phyloP scores from a whole-genome alignment of 2,113 vertebrate species.

The Laticauda colubrina region DNA sequence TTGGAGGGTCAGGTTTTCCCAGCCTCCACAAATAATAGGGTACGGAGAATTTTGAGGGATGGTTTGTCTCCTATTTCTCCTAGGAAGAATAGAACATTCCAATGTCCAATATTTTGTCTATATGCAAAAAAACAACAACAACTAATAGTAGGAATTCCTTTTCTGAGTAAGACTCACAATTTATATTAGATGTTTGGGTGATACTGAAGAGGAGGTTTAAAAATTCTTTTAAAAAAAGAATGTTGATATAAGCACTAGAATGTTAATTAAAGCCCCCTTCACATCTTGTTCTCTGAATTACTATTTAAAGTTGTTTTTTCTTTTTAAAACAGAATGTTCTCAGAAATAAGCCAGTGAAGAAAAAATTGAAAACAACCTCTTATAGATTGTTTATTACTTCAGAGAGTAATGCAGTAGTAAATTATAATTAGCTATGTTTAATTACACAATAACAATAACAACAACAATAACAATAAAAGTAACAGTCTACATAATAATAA shows the following conservation, averaged over 20 bases:
- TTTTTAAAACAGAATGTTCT: constrained; percentile 23
- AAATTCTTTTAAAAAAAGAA: neutral
- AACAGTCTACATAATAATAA: constrained; percentile 41
- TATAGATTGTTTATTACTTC: constrained; percentile 31
- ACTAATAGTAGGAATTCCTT: neutral
- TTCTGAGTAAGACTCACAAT: neutral
- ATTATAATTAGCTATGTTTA: constrained; percentile 52
- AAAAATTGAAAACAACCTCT: constrained; percentile 30
- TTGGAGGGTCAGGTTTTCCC: neutral
- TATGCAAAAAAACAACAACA: neutral
- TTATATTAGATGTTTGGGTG: neutral
- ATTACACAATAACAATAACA: constrained; percentile 34
- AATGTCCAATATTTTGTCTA: neutral
- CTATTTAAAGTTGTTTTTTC: neutral
- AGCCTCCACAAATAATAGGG: too few species aligned
- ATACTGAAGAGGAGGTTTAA: neutral
- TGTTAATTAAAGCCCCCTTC: neutral
- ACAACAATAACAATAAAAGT: too few species aligned
- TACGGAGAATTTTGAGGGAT: neutral
- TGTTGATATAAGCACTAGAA: neutral
- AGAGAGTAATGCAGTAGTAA: constrained; percentile 34
- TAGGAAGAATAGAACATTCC: neutral
- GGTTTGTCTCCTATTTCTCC: neutral
- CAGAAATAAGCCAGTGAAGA: constrained; percentile 24
- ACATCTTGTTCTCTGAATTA: neutral